Percentiles rank a stretch among this genome's conserved stretches.
Evolutionary conservation across 1,140 invertebrate species (phyloP).

Genomic region (Drosophila tani): DNA sequence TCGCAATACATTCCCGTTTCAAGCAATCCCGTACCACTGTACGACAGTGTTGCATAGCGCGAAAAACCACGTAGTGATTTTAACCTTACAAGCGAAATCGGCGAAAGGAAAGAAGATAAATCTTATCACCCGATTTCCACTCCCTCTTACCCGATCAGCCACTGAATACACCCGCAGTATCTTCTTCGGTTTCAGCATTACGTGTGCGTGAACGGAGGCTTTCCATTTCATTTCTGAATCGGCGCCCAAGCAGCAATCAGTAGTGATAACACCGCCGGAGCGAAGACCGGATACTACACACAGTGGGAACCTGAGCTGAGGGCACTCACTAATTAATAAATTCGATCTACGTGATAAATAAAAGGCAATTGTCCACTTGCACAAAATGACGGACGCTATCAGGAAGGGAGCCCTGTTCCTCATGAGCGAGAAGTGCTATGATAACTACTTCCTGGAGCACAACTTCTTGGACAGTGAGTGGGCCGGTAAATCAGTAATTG

Average conservation of each 20-base stretch:
- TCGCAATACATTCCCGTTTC: background rate
- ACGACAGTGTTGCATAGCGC: conserved; percentile 18
- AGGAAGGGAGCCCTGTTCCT: conserved; percentile 73
- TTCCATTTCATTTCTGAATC: conserved; percentile 61
- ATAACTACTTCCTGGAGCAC: conserved; percentile 90
- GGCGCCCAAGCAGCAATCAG: conserved; percentile 29
- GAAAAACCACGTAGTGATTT: conserved; percentile 19
- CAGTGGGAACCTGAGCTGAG: conserved; percentile 19
- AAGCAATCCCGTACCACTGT: background rate
- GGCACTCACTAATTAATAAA: conserved; percentile 44
- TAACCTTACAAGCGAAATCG: conserved; percentile 8
- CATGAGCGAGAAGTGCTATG: conserved; percentile 87
- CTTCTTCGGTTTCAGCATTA: conserved; percentile 44
- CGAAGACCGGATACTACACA: conserved; percentile 22
- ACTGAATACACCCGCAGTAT: conserved; percentile 21
- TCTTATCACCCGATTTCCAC: conserved; percentile 28
- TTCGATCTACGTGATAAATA: conserved; percentile 41
- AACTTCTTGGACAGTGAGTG: conserved; percentile 91
- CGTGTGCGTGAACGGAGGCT: conserved; percentile 50
- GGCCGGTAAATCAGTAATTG: conserved; percentile 1
- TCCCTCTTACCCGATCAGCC: conserved; percentile 27
- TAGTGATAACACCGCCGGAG: conserved; percentile 52
- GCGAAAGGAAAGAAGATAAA: conserved; percentile 10
- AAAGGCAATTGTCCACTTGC: conserved; percentile 13
- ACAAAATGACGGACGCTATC: conserved; percentile 70